These are phyloP conservation scores for Grantiella picta DNA, from an alignment of 2,113 vertebrate species.

Conservation along the genomic window DNA sequence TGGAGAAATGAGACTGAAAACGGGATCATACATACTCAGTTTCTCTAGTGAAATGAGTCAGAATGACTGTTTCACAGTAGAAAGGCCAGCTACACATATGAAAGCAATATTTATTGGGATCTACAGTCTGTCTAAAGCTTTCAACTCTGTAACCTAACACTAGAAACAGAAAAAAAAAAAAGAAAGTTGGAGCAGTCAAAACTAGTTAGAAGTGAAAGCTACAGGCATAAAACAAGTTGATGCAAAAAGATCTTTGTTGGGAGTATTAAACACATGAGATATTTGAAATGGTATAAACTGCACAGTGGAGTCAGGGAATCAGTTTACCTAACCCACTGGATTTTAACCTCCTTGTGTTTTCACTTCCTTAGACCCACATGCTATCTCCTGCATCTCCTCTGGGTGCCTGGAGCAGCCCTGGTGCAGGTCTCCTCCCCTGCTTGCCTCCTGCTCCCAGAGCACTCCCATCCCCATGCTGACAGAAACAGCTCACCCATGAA, in stretches of 20 bases:
- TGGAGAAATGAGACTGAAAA: conserved; percentile 36
- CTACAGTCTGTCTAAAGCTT: not conserved
- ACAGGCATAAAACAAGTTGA: not conserved
- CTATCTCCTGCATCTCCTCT: not conserved
- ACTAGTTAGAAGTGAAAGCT: not conserved
- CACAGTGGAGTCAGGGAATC: not conserved
- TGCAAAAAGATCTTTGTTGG: not conserved
- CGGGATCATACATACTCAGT: not conserved
- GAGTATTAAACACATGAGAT: not conserved
- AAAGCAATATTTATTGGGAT: not conserved
- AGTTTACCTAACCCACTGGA: not conserved
- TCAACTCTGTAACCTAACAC: not conserved
- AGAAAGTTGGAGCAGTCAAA: not conserved
- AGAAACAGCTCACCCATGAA: conserved; percentile 23
- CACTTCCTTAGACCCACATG: not conserved
- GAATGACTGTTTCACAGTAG: conserved; percentile 1
- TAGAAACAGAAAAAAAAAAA: not conserved
- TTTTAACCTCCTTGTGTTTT: not conserved
- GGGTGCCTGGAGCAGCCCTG: not conserved
- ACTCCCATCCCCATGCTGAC: not conserved
- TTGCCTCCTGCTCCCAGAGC: not conserved
- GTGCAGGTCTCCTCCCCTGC: not conserved
- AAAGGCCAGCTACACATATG: not conserved
- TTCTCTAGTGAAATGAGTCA: not conserved
- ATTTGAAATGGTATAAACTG: not conserved